These are phyloP conservation scores for Nebria salina DNA, from an alignment of 2,888 invertebrate genomes.

Conservation along the genomic window DNA sequence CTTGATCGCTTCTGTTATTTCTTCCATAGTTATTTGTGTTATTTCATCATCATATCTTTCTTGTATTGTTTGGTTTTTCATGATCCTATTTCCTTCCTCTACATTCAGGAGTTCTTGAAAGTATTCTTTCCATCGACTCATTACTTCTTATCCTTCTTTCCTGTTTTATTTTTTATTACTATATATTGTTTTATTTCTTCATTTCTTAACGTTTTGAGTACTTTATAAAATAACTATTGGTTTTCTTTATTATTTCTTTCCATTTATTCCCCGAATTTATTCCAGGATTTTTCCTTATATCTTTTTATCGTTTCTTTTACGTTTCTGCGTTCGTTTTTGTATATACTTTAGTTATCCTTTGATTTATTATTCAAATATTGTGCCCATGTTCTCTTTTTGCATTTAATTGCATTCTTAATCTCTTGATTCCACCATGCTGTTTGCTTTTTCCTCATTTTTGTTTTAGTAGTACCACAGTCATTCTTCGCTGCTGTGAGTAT, in stretches of 20 bases:
- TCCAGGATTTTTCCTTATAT: constrained; percentile 9
- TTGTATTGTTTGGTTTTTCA: not conserved
- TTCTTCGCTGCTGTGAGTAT: too few relatives aligned
- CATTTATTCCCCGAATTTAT: constrained; percentile 15
- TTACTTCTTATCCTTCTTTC: too few relatives aligned
- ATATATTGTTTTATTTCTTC: not conserved
- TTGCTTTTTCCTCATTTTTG: too few relatives aligned
- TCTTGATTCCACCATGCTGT: too few relatives aligned
- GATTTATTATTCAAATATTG: too few relatives aligned
- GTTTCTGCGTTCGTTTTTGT: constrained; percentile 9
- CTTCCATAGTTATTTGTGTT: not conserved
- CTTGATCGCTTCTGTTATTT: not conserved
- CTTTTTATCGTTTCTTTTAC: constrained; percentile 10
- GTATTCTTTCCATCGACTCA: too few relatives aligned
- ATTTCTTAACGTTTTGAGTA: constrained; percentile 8
- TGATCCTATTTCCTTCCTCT: not conserved
- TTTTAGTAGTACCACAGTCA: too few relatives aligned
- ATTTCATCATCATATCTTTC: not conserved
- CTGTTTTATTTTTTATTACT: not conserved
- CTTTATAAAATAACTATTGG: constrained; percentile 20
- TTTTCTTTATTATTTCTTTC: constrained; percentile 10
- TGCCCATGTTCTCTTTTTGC: too few relatives aligned
- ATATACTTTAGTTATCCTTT: constrained; percentile 9
- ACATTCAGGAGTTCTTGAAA: too few relatives aligned
- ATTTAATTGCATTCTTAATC: too few relatives aligned